Conservation (phyloP, 2,797 vertebrate species). For the Cryptoprocta ferox region DNA sequence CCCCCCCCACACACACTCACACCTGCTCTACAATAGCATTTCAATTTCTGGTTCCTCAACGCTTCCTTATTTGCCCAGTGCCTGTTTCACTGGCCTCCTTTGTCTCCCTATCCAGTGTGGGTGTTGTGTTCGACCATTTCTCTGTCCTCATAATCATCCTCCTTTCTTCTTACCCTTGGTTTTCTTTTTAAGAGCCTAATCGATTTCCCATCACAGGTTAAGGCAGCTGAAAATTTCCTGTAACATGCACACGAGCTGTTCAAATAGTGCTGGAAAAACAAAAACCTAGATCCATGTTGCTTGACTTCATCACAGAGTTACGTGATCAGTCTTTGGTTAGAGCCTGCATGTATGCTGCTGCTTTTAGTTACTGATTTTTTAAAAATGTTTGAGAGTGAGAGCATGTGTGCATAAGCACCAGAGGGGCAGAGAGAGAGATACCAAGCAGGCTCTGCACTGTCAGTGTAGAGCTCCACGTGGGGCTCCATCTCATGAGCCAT, state of each 20-base stretch:
- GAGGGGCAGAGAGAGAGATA: no score
- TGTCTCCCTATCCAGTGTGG: not conserved
- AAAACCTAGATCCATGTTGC: not conserved
- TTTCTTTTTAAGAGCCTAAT: not conserved
- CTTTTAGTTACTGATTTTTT: not conserved
- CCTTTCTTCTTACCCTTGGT: not conserved
- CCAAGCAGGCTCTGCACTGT: no score
- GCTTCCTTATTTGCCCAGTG: not conserved
- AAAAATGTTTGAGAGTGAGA: no score
- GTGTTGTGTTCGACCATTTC: not conserved
- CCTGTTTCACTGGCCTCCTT: not conserved
- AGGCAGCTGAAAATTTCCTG: no score
- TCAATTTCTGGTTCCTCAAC: not conserved
- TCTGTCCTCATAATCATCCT: not conserved
- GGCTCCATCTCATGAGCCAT: no score
- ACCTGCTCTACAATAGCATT: not conserved
- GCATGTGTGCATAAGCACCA: no score
- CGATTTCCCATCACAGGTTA: not conserved
- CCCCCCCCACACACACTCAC: fast-evolving
- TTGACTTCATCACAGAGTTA: not conserved
- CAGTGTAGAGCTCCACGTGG: no score
- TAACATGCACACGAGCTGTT: not conserved
- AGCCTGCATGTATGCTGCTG: not conserved
- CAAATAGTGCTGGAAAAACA: not conserved
- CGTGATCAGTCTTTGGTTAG: not conserved